These are phyloP conservation scores for Arctia plantaginis DNA, from an alignment of 2,888 invertebrate species.

Conservation along the genomic window DNA sequence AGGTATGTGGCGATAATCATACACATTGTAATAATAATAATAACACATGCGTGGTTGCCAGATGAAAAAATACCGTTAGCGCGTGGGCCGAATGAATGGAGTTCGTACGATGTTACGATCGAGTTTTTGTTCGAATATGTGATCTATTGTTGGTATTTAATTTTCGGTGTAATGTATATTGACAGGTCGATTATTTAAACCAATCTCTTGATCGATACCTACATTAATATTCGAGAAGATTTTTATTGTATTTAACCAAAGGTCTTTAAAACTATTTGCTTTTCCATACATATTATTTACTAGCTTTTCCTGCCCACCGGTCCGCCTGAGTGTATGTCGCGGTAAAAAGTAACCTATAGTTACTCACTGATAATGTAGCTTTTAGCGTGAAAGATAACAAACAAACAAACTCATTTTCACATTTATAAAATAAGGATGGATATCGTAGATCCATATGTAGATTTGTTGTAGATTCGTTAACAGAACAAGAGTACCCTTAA, in stretches of 20 bases:
- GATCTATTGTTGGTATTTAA: conserved; percentile 49
- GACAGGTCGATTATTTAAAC: conserved; percentile 25
- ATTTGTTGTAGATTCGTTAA: neutral
- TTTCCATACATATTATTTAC: neutral
- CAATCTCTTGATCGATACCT: conserved; percentile 20
- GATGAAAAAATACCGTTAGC: conserved; percentile 52
- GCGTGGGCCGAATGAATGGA: conserved; percentile 46
- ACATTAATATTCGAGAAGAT: conserved; percentile 9
- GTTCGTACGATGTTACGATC: conserved; percentile 35
- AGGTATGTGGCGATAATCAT: conserved; percentile 29
- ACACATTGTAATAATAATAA: conserved; percentile 8
- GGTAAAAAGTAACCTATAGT: no score
- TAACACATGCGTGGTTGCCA: conserved; percentile 43
- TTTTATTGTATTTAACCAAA: neutral
- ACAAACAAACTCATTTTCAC: no score
- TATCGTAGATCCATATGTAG: neutral
- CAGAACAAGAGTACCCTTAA: neutral
- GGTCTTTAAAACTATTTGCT: neutral
- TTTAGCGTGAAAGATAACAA: no score
- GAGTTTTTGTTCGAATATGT: conserved; percentile 36
- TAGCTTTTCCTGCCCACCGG: no score
- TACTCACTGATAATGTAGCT: no score
- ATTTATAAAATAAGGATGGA: no score
- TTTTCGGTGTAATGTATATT: conserved; percentile 26
- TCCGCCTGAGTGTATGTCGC: no score